Evolutionary conservation across 2,888 invertebrate genomes (phyloP).

Genomic region (Disparrhopalites patrizii): DNA sequence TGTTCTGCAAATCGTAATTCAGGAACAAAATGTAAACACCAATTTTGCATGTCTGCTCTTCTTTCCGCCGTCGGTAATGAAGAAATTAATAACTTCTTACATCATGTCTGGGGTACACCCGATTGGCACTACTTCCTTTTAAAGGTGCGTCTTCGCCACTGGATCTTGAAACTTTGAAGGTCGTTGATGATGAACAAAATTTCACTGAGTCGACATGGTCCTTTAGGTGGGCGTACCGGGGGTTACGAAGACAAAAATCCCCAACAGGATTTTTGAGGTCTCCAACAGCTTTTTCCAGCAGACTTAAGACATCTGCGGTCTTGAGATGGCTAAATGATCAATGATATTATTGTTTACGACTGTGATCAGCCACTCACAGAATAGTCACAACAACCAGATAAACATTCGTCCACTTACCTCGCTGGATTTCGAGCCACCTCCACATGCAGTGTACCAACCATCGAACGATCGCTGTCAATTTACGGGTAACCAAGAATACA

Average conservation of each 20-base stretch:
- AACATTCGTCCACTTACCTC: constrained; percentile 29
- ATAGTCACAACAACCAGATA: background rate
- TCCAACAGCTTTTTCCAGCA: constrained; percentile 6
- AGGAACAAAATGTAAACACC: too few relatives aligned
- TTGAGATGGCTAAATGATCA: constrained; percentile 15
- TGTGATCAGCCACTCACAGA: background rate
- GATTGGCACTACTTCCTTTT: too few relatives aligned
- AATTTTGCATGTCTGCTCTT: too few relatives aligned
- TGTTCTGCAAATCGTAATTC: background rate
- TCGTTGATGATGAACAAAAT: constrained; percentile 1
- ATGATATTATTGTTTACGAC: background rate
- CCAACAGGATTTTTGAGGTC: constrained; percentile 5
- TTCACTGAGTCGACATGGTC: constrained; percentile 20
- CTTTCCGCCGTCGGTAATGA: too few relatives aligned
- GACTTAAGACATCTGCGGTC: constrained; percentile 4
- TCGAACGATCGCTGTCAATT: too few relatives aligned
- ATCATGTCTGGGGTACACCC: too few relatives aligned
- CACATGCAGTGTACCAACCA: constrained; percentile 21
- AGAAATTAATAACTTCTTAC: too few relatives aligned
- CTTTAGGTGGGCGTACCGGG: constrained; percentile 3
- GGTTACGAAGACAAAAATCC: background rate
- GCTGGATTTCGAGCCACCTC: constrained; percentile 35
- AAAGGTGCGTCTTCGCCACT: background rate
- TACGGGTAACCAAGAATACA: too few relatives aligned
- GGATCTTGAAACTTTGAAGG: background rate